Evolutionary conservation across 2,888 invertebrate genomes (phyloP), one percentile per base, ranked within the genome.

Genomic region (Xanthorhoe spadicearia): DNA sequence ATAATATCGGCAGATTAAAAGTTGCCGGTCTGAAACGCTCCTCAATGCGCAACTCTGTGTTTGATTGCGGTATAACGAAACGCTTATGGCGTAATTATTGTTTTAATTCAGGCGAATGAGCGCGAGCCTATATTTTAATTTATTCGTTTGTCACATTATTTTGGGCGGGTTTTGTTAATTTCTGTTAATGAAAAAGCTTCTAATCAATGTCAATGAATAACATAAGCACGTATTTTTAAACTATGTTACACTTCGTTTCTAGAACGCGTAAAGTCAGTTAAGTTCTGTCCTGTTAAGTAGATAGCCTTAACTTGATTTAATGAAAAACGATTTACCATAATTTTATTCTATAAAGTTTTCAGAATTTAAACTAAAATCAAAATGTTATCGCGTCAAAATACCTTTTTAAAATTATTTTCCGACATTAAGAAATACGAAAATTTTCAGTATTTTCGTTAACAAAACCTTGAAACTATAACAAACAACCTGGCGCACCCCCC

Each of bases 61-160:
- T 86, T 92, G 92, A 92, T 86, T 92, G 92, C 92, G 92, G 92
- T 89, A 71, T 66, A 72, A 72, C 68, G 66, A 71, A 81, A 79
- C 79, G 79, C 74, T 77, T 77, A 70, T 77, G 78, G 78, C 80
- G 82, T 85, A 86, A 86, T 88, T 85, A 84, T 85, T 84, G 83
- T 87, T 87, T 86, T 87, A 87, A 87, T 87, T 87, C 76, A 79
- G 77, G 73, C 73, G 64, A 68, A 73, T 75, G 68, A 66, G 66
- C 55, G 71, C 55, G 70, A 66, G 68, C 71, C 74, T 62, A 56
- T 58, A 56, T 70, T 70, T 81, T 75, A 78, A 78, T 76, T 74
- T 72, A 75, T 77, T 74, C 71, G 72, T 74, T 76, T 80, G 71
- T 73, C 72, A 70, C 66, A 75, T 73, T 72, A 74, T 78, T 68